A percentile compares a stretch with the other conserved stretches of the same genome.
Evolutionary conservation across 2,797 vertebrate species (phyloP).

Genomic region (Manis pentadactyla): DNA sequence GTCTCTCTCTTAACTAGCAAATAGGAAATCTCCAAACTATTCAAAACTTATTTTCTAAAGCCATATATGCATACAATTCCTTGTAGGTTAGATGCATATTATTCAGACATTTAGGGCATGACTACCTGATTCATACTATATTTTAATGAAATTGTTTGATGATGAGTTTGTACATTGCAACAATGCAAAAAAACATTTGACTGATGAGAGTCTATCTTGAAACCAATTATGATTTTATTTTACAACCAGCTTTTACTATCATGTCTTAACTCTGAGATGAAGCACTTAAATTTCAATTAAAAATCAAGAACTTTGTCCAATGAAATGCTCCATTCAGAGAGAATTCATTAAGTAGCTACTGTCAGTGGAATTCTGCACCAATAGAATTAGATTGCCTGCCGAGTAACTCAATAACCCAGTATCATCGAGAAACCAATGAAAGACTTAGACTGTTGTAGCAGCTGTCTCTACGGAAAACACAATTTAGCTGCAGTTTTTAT

Average conservation of each 20-base stretch:
- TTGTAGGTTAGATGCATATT: slow-evolving; percentile 15
- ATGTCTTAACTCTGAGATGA: slow-evolving; percentile 61
- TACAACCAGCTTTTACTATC: slow-evolving; percentile 56
- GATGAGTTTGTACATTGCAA: slow-evolving; percentile 42
- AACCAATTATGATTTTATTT: slow-evolving; percentile 72
- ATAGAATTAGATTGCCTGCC: neutral
- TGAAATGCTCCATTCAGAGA: slow-evolving; percentile 60
- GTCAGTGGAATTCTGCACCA: neutral
- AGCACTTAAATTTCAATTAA: slow-evolving; percentile 76
- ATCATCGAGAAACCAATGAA: slow-evolving; percentile 1
- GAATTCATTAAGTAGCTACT: slow-evolving; percentile 56
- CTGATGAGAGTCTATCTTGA: slow-evolving; percentile 64
- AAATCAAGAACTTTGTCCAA: slow-evolving; percentile 64
- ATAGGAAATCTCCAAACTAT: slow-evolving; percentile 24
- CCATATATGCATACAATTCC: slow-evolving; percentile 37
- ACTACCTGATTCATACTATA: neutral
- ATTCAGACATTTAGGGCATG: slow-evolving; percentile 56
- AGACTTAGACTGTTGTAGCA: neutral
- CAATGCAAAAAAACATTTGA: slow-evolving; percentile 57
- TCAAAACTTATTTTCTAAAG: slow-evolving; percentile 44
- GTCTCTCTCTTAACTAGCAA: neutral
- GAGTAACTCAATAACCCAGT: neutral
- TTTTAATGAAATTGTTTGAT: slow-evolving; percentile 61
- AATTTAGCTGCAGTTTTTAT: slow-evolving; percentile 4
- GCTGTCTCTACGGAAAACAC: slow-evolving; percentile 41